Evolutionary conservation across 2,797 vertebrate species (phyloP).

Genomic region (Otolemur crassicaudatus): DNA sequence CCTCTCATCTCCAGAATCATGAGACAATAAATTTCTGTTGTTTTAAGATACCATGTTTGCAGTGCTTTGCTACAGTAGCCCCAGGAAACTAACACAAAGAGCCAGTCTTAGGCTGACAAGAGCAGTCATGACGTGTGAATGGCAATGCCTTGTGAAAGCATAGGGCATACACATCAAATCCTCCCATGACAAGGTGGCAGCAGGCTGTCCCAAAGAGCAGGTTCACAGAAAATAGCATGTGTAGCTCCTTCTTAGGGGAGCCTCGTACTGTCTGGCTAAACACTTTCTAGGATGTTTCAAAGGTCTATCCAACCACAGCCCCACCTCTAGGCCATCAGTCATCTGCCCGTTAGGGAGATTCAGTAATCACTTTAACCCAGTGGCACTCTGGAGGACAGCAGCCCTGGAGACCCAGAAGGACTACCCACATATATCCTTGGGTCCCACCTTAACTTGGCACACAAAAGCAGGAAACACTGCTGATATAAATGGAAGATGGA

Average conservation of each 20-base stretch:
- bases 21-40: not conserved
- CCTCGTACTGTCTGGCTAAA: not conserved
- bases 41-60: not conserved
- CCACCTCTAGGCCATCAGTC: not conserved
- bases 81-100: conserved; percentile 1
- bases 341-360: not conserved
- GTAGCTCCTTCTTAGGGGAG: not conserved
- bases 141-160: not conserved
- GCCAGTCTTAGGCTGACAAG: not conserved
- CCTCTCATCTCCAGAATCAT: not conserved
- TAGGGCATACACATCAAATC: not conserved
- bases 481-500: not conserved
- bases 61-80: not conserved
- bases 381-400: not conserved
- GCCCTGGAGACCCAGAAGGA: not conserved
- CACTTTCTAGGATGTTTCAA: not conserved
- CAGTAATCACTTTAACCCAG: not conserved
- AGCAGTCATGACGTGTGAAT: not conserved
- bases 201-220: not conserved
- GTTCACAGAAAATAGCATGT: not conserved
- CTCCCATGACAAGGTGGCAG: not conserved
- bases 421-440: not conserved
- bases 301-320: not conserved
- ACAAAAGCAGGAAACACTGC: not conserved
- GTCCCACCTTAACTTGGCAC: not conserved